A percentile compares a stretch with the other conserved stretches of the same genome.
phyloP scores from a whole-genome alignment of 2,113 vertebrate species.

The Antennarius striatus region DNA sequence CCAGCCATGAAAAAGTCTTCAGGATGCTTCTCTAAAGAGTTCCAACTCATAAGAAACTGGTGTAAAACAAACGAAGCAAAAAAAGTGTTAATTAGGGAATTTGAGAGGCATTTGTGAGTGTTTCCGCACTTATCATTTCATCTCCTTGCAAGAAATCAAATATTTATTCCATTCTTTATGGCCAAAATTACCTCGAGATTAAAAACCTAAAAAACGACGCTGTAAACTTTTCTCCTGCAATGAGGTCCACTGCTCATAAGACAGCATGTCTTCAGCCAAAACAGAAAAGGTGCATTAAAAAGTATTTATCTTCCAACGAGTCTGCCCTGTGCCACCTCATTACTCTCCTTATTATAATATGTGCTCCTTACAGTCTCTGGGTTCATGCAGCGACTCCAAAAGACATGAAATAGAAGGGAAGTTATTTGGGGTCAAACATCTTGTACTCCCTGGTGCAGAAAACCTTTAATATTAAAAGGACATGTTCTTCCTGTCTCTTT shows the following conservation, averaged over 20 bases:
- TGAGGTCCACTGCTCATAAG: not conserved
- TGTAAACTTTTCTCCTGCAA: not conserved
- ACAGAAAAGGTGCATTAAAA: slow-evolving; percentile 7
- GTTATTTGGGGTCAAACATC: slow-evolving; percentile 31
- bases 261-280: not conserved
- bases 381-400: slow-evolving; percentile 10
- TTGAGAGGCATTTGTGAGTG: too few species aligned
- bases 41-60: too few species aligned
- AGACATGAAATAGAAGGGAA: slow-evolving; percentile 25
- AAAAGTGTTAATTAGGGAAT: too few species aligned
- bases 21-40: too few species aligned
- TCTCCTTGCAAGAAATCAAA: too few species aligned
- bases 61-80: too few species aligned
- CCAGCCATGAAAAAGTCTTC: too few species aligned
- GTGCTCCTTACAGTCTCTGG: slow-evolving; percentile 1
- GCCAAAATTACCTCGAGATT: too few species aligned
- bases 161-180: too few species aligned
- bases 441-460: slow-evolving; percentile 21
- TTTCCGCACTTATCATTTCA: too few species aligned
- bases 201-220: too few species aligned
- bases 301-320: not conserved
- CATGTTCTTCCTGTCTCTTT: slow-evolving; percentile 22
- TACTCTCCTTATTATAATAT: not conserved
- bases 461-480: slow-evolving; percentile 51
- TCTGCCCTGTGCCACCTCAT: not conserved